Evolutionary conservation across 2,113 vertebrate species (phyloP), one percentile per base, ranked within the genome.

Genomic region (Pseudorhombus dupliciocellatus): DNA sequence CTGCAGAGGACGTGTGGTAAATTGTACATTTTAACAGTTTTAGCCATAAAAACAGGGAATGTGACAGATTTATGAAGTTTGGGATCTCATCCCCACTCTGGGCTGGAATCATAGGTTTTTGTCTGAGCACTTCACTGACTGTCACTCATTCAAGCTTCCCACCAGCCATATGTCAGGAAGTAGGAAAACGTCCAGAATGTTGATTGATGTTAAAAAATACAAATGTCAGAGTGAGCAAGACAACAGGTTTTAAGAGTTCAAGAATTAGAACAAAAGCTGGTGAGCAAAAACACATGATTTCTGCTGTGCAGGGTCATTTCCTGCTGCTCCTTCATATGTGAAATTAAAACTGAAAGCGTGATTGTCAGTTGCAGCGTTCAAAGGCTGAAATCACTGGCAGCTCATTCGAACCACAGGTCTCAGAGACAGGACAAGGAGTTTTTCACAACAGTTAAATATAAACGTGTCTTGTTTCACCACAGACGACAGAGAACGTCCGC

Each of bases 401-500:
- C 37, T 50, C 37, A 20, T 8, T 58, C 31, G 10, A 14, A 34
- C 21, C 10, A 75, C 51, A n/a, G n/a, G n/a, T n/a, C n/a, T n/a
- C n/a, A n/a, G n/a, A n/a, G n/a, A n/a, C n/a, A n/a, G n/a, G n/a
- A n/a, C n/a, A n/a, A n/a, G n/a, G n/a, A n/a, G n/a, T n/a, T n/a
- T n/a, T n/a, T n/a, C n/a, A n/a, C n/a, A n/a, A n/a, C n/a, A n/a
- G 90, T 88, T 73, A 89, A 92, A 91, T 83, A 89, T 91, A 72
- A 61, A 88, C 87, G 48, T 22, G 57, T 31, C 72, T 75, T 75
- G 68, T 87, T 84, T 83, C 65, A 79, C 63, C 70, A 55, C 70
- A 37, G 67, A 81, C 70, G 79, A 71, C 58, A 75, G 64, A 78
- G 60, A 28, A 72, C 62, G 40, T 80, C 70, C 57, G 24, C 51